phyloP scores from a whole-genome alignment of 2,797 vertebrate species.

The Potorous gilbertii region DNA sequence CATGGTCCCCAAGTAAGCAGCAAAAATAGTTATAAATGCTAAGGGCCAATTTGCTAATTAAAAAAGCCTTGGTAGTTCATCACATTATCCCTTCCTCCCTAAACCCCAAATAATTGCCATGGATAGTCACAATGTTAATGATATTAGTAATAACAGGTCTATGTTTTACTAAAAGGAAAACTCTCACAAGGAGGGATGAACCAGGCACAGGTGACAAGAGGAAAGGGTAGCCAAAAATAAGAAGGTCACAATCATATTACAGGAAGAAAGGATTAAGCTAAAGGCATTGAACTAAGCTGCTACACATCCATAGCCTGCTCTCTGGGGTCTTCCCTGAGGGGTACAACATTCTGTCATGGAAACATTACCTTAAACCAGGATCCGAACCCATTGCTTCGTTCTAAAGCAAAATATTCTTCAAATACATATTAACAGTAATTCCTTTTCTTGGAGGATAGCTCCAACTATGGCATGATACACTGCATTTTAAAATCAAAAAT shows the following conservation, averaged over 20 bases:
- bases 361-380: not conserved
- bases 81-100: not conserved
- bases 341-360: not conserved
- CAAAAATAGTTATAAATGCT: slow-evolving; percentile 20
- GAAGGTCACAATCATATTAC: not conserved
- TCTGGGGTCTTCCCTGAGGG: not conserved
- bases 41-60: not conserved
- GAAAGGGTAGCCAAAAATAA: slow-evolving; percentile 22
- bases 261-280: not conserved
- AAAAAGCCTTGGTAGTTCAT: slow-evolving; percentile 16
- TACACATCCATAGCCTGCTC: not conserved
- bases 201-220: slow-evolving; percentile 2
- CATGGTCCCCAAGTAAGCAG: slow-evolving; percentile 40
- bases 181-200: slow-evolving; percentile 34
- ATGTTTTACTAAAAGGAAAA: slow-evolving; percentile 1
- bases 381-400: not conserved
- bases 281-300: not conserved
- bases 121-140: slow-evolving; percentile 31
- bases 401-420: not conserved
- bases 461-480: not conserved
- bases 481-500: not conserved
- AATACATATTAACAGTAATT: not conserved
- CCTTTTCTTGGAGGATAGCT: not conserved
- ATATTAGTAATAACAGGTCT: slow-evolving; percentile 13
- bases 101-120: slow-evolving; percentile 11